A percentile compares a stretch with the other conserved stretches of the same genome.
Conservation (phyloP, 2,888 invertebrate species). For the Macrophya annulata region DNA sequence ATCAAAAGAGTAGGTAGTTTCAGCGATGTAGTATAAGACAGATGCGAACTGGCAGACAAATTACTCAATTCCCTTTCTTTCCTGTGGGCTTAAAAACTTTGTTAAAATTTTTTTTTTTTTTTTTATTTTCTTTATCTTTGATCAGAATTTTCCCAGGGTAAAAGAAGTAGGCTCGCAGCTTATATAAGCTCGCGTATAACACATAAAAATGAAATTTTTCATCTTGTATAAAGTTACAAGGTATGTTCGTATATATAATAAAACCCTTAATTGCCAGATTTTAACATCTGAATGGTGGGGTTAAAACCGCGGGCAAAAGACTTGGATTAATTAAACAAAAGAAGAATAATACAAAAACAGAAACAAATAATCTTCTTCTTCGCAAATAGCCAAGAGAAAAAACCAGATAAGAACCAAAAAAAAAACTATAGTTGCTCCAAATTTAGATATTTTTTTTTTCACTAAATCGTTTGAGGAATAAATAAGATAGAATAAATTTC, state of each 20-base stretch:
- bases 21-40: no score
- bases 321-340: not conserved
- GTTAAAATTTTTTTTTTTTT: not conserved
- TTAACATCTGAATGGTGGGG: no score
- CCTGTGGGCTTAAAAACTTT: constrained; percentile 17
- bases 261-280: not conserved
- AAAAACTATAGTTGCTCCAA: not conserved
- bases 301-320: not conserved
- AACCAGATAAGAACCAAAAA: not conserved
- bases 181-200: no score
- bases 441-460: not conserved
- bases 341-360: not conserved
- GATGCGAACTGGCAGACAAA: constrained; percentile 14
- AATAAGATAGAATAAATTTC: not conserved
- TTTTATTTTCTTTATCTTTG: no score
- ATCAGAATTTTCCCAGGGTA: constrained; percentile 13
- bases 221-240: not conserved
- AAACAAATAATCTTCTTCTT: not conserved
- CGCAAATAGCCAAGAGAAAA: not conserved
- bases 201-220: constrained; percentile 12
- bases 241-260: not conserved
- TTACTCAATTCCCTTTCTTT: constrained; percentile 31
- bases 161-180: not conserved
- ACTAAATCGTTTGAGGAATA: not conserved
- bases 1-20: not conserved